Conservation (phyloP, 2,113 vertebrate genomes). For the Phalacrocorax brasilianus region DNA sequence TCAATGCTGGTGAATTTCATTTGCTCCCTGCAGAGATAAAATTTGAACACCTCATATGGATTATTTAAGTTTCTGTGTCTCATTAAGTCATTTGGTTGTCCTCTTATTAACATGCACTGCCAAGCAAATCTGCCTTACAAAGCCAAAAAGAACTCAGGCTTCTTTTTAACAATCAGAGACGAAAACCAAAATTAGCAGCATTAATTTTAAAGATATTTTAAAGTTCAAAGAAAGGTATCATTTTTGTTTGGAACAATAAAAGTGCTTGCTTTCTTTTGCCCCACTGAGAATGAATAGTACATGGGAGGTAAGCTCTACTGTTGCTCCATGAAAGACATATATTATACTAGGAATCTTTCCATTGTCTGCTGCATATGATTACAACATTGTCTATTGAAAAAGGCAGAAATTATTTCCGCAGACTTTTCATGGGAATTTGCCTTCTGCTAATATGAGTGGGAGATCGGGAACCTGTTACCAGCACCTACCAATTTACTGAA, state of each 20-base stretch:
- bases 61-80: not conserved
- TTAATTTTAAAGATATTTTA: not conserved
- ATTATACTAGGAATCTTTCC: not conserved
- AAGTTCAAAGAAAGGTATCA: not conserved
- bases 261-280: not conserved
- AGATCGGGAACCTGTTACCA: not conserved
- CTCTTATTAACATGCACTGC: not conserved
- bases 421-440: not conserved
- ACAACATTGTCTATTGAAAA: not conserved
- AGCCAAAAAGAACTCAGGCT: not conserved
- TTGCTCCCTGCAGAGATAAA: not conserved
- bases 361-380: not conserved
- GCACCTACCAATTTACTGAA: conserved; percentile 37
- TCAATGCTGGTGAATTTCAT: not conserved
- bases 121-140: not conserved
- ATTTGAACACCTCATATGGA: not conserved
- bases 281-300: not conserved
- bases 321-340: not conserved
- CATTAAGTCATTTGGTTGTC: not conserved
- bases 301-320: not conserved
- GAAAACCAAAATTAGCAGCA: not conserved
- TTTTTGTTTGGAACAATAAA: not conserved
- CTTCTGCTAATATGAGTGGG: not conserved
- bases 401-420: not conserved
- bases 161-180: not conserved